phyloP scores from a whole-genome alignment of 2,888 invertebrate genomes.

The Drosophila mimetica region DNA sequence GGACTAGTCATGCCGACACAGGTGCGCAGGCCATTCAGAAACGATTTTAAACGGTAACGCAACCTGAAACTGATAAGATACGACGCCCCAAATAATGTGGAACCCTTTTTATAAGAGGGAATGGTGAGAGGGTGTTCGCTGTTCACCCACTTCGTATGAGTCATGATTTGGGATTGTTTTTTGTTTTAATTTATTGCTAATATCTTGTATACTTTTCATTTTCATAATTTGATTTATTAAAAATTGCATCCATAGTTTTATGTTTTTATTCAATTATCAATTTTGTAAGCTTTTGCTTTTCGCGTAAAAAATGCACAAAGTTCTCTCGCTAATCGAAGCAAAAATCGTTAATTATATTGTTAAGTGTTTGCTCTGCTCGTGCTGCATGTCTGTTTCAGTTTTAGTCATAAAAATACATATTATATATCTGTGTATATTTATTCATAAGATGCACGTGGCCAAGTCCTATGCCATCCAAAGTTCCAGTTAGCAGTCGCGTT shows the following conservation, averaged over 20 bases:
- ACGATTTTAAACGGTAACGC: constrained; percentile 10
- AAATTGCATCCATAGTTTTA: constrained; percentile 74
- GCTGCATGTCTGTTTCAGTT: constrained; percentile 48
- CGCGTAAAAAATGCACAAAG: constrained; percentile 78
- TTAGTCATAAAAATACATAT: constrained; percentile 75
- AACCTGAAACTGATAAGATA: constrained; percentile 29
- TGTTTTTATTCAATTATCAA: constrained; percentile 53
- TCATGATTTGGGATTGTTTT: constrained; percentile 25
- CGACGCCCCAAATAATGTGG: constrained; percentile 11
- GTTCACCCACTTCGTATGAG: constrained; percentile 12
- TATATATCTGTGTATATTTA: constrained; percentile 63
- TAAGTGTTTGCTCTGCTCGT: constrained; percentile 40
- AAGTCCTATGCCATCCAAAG: constrained; percentile 64
- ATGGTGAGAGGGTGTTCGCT: not conserved
- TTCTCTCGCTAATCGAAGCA: constrained; percentile 77
- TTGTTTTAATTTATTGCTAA: constrained; percentile 73
- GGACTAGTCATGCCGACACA: constrained; percentile 4
- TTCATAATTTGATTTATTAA: constrained; percentile 79
- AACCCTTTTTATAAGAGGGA: constrained; percentile 7
- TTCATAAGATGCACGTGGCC: constrained; percentile 73
- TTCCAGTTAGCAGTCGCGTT: constrained; percentile 45
- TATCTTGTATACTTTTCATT: constrained; percentile 64
- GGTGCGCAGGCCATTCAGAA: constrained; percentile 6
- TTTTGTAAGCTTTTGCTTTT: constrained; percentile 76
- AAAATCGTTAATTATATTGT: constrained; percentile 65